Percentiles rank a stretch among this genome's conserved stretches.
Evolutionary conservation across 2,888 invertebrate species (phyloP).

Genomic region (Sabatieria punctata): DNA sequence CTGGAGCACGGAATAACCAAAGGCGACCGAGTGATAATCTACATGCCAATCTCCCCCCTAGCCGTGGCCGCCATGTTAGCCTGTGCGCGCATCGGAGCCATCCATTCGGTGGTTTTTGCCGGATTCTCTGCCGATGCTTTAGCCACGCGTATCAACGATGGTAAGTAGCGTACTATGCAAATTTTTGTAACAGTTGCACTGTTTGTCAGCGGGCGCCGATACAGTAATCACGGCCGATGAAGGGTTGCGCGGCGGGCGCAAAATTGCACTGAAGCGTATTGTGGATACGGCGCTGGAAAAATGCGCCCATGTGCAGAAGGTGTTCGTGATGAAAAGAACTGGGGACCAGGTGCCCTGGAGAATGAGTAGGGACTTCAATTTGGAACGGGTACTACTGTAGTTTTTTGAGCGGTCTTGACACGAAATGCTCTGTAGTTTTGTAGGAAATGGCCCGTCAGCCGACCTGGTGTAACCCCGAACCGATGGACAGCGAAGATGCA

Average conservation of each 20-base stretch:
- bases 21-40: constrained; percentile 85
- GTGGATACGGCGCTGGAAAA: constrained; percentile 51
- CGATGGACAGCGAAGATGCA: constrained; percentile 90
- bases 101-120: constrained; percentile 92
- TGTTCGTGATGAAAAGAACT: too few relatives aligned
- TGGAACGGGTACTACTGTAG: too few relatives aligned
- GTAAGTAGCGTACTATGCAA: constrained; percentile 41
- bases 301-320: too few relatives aligned
- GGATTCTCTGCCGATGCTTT: constrained; percentile 88
- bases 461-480: constrained; percentile 76
- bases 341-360: too few relatives aligned
- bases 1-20: constrained; percentile 37
- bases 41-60: constrained; percentile 98
- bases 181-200: too few relatives aligned
- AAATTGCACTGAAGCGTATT: constrained; percentile 67
- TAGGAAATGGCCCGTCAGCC: constrained; percentile 62
- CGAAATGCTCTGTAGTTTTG: too few relatives aligned
- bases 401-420: too few relatives aligned
- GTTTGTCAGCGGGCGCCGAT: constrained; percentile 44
- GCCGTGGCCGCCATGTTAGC: constrained; percentile 80
- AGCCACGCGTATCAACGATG: constrained; percentile 76
- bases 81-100: constrained; percentile 82
- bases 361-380: too few relatives aligned
- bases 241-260: constrained; percentile 81
- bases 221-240: constrained; percentile 78